phyloP scores from a whole-genome alignment of 2,888 invertebrate species.

The Nemotelus pantherinus region DNA sequence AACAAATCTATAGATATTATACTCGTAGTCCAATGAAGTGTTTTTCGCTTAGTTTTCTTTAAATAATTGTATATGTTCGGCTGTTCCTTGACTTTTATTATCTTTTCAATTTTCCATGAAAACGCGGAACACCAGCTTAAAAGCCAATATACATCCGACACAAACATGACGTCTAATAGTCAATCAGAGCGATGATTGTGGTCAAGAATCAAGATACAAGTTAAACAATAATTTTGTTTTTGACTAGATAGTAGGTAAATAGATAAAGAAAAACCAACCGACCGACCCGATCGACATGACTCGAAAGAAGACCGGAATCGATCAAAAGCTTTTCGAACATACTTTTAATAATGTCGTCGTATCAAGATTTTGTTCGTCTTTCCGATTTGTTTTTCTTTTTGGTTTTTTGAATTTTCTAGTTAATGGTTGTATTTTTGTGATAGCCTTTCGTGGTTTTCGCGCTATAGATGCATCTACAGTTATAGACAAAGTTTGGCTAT shows the following conservation, averaged over 20 bases:
- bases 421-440: too few relatives aligned
- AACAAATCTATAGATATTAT: slow-evolving; percentile 3
- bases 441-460: too few relatives aligned
- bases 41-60: not conserved
- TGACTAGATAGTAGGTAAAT: not conserved
- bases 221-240: slow-evolving; percentile 9
- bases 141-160: too few relatives aligned
- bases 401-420: not conserved
- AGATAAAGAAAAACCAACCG: slow-evolving; percentile 15
- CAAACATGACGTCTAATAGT: too few relatives aligned
- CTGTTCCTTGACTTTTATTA: not conserved
- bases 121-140: too few relatives aligned
- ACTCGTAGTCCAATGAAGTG: not conserved
- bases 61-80: not conserved
- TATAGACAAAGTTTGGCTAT: not conserved
- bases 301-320: slow-evolving; percentile 3
- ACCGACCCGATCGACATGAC: too few relatives aligned
- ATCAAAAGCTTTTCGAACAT: slow-evolving; percentile 21
- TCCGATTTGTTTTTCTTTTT: slow-evolving; percentile 4
- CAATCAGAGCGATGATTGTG: not conserved
- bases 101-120: not conserved
- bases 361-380: slow-evolving; percentile 5
- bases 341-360: slow-evolving; percentile 30
- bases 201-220: slow-evolving; percentile 22
- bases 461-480: not conserved